Base-by-base conservation (phyloP, 1,140 invertebrate species). In the Octopus sinensis region DNA sequence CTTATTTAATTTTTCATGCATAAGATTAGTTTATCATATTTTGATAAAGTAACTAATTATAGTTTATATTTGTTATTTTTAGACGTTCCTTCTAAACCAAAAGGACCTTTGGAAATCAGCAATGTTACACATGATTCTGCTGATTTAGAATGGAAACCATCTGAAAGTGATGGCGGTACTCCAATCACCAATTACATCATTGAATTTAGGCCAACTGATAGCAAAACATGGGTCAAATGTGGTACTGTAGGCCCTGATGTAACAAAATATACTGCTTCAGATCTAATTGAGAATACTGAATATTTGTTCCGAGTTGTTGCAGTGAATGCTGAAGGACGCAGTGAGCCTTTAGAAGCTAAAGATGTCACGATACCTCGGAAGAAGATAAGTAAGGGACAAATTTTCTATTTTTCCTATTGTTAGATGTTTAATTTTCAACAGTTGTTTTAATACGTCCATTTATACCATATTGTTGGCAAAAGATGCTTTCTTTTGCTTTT, bases 101-200 rank as follows among this genome's bases (percentile, higher is more conserved):
- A 97, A 84, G 97, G 97, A 76, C 97, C 97, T 2, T 92, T 99
- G 0, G 95, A 97, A 91, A 81, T 86, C 85, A 78, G 86, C 83
- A 76, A 92, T 86, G 88, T 88, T 80, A 83, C 85, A 83, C 76
- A 89, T 86, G 81, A 84, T 80, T 97, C 84, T 93, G 94, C 68
- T 93, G 97, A 68, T 95, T 90, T 99, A 17, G 93, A 94, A 9
- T 99, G 98, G 98, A 94, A 95, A 87, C 94, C 95, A 88, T 97
- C 98, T 13, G 91, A 92, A 84, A 97, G 99, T 90, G 94, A 98
- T 91, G 98, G 98, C 85, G 98, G 98, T 81, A 95, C 96, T 84
- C 97, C 97, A 9, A 93, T 99, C n/a, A 95, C 95, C 0, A 94
- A 96, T 88, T 99, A 98, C 87, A 91, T 95, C 52, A 94, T 98